A percentile compares a stretch with the other conserved stretches of the same genome.
Conservation (phyloP, 2,797 vertebrate genomes). For the Pipistrellus kuhlii region DNA sequence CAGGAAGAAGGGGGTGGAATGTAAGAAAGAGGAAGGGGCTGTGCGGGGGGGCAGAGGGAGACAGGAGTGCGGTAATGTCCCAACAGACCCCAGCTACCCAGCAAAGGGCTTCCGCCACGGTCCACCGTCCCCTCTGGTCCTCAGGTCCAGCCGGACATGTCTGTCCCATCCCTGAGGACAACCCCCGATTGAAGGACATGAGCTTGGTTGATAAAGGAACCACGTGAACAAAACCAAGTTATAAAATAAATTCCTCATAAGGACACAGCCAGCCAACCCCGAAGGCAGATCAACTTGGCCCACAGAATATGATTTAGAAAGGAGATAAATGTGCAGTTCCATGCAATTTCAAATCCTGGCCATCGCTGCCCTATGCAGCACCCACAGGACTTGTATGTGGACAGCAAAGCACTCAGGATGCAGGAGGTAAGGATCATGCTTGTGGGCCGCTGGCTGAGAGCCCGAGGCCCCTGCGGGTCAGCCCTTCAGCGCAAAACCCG, state of each 20-base stretch:
- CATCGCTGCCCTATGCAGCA: fast-evolving
- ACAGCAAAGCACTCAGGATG: fast-evolving
- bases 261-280: not conserved
- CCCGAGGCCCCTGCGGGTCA: fast-evolving
- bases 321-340: not conserved
- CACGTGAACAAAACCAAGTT: fast-evolving
- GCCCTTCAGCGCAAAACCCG: not conserved
- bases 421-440: not conserved
- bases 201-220: not conserved
- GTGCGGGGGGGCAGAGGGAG: fast-evolving
- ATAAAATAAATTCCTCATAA: fast-evolving
- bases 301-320: not conserved
- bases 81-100: not conserved
- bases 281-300: fast-evolving
- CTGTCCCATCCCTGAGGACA: not conserved
- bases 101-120: not conserved
- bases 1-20: not conserved
- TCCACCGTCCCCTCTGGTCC: not conserved
- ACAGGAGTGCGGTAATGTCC: fast-evolving
- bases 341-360: not conserved
- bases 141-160: fast-evolving
- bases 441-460: not conserved
- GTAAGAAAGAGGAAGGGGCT: not conserved
- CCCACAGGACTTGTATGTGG: fast-evolving
- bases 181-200: not conserved